phyloP scores from a whole-genome alignment of 2,797 vertebrate species.

The Acanthurus tractus region DNA sequence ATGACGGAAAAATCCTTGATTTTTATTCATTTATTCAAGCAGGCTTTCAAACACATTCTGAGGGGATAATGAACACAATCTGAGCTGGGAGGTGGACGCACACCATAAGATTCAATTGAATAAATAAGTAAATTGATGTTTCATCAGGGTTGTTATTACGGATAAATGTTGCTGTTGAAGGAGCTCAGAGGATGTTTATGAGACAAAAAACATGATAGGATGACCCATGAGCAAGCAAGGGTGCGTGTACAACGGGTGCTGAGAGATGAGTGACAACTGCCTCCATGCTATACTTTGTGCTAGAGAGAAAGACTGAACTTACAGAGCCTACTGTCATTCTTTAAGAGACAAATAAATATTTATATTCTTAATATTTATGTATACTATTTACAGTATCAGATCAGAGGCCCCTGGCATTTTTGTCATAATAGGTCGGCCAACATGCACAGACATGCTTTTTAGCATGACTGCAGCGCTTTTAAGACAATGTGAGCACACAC shows the following conservation, averaged over 20 bases:
- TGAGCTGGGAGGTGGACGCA: constrained; percentile 44
- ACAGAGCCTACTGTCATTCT: not conserved
- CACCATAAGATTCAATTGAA: constrained; percentile 39
- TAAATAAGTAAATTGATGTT: constrained; percentile 55
- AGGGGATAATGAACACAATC: constrained; percentile 61
- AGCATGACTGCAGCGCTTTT: not conserved
- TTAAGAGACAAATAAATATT: not conserved
- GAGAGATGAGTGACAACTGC: not conserved
- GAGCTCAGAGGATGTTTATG: constrained; percentile 38
- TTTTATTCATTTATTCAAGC: constrained; percentile 60
- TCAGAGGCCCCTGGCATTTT: not conserved
- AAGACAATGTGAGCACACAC: not conserved
- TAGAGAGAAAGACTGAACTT: not conserved
- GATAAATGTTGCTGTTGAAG: constrained; percentile 48
- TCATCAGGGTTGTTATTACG: constrained; percentile 46
- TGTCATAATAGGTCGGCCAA: not conserved
- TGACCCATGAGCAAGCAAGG: constrained; percentile 4
- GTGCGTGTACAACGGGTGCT: not conserved
- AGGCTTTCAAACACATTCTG: constrained; percentile 53
- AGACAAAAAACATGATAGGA: constrained; percentile 26
- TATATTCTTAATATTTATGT: not conserved
- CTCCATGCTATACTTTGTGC: not conserved
- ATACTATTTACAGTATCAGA: too few species aligned
- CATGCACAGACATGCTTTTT: not conserved
- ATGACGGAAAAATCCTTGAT: constrained; percentile 45